Conservation (phyloP, 2,888 invertebrate genomes). For the Cyaniris semiargus region DNA sequence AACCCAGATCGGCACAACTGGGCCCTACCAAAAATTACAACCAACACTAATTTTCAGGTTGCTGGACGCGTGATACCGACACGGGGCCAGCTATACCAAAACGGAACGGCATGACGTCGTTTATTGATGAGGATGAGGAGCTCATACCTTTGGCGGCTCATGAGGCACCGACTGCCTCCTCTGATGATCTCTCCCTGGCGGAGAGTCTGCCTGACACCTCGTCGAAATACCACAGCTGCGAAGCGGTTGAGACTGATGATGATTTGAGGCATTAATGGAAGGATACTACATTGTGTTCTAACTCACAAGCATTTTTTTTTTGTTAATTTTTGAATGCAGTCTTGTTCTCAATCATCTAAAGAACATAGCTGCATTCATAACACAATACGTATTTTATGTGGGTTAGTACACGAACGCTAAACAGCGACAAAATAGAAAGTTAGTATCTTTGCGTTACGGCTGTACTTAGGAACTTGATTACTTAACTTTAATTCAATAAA, state of each 20-base stretch:
- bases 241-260: conserved; percentile 84
- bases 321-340: too few species aligned
- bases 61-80: conserved; percentile 60
- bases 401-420: too few species aligned
- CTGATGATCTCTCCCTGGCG: conserved; percentile 83
- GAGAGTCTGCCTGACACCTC: conserved; percentile 88
- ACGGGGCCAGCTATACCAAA: conserved; percentile 47
- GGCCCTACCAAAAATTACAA: not conserved
- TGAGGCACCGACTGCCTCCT: conserved; percentile 77
- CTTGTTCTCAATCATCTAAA: too few species aligned
- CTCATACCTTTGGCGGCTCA: conserved; percentile 85
- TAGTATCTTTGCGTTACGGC: too few species aligned
- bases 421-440: too few species aligned
- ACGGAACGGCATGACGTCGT: conserved; percentile 54
- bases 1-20: too few species aligned
- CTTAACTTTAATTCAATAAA: too few species aligned
- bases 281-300: too few species aligned
- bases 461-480: too few species aligned
- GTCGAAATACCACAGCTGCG: conserved; percentile 88
- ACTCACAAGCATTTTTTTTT: too few species aligned
- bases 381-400: too few species aligned
- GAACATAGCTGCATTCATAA: too few species aligned
- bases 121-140: conserved; percentile 70
- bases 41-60: conserved; percentile 48
- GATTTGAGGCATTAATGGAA: conserved; percentile 61